A percentile compares a stretch with the other conserved stretches of the same genome.
phyloP scores from a whole-genome alignment of 53 echinoderm and acorn worm species.

The Paracentrotus lividus region DNA sequence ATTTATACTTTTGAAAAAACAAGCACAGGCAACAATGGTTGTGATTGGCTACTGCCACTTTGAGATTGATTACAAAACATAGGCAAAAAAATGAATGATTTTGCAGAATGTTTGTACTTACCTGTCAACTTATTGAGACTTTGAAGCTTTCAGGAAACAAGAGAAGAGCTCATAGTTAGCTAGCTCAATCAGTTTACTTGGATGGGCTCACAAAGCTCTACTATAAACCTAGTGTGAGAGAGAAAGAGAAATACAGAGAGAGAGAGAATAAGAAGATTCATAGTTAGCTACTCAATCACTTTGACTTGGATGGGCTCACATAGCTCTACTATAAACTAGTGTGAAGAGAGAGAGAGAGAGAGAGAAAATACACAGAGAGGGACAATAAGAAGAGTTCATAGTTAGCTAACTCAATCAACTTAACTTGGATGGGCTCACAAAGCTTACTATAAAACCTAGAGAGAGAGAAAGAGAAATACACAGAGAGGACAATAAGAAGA shows the following conservation, averaged over 20 bases:
- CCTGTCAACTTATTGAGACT: conserved; percentile 95
- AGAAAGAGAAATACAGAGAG: neutral
- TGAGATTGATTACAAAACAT: no score
- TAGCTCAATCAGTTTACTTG: conserved; percentile 94
- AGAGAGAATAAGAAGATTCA: neutral
- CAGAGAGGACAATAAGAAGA: neutral
- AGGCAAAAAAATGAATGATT: neutral
- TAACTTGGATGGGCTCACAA: neutral
- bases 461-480: neutral
- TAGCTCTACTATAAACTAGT: no score
- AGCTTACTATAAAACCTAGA: neutral
- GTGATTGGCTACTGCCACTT: no score
- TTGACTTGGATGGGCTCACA: no score
- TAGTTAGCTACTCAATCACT: no score
- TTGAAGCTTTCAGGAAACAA: conserved; percentile 92
- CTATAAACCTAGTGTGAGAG: conserved; percentile 78
- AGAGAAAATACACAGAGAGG: no score
- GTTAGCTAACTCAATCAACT: no score
- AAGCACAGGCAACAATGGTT: no score
- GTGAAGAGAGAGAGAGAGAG: no score
- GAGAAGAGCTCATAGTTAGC: conserved; percentile 97
- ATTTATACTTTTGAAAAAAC: no score
- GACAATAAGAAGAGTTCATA: no score
- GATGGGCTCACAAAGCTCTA: conserved; percentile 97
- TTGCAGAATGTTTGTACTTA: no score